Base-by-base conservation (phyloP, 2,888 invertebrate species). In the Cheilosia vernalis region DNA sequence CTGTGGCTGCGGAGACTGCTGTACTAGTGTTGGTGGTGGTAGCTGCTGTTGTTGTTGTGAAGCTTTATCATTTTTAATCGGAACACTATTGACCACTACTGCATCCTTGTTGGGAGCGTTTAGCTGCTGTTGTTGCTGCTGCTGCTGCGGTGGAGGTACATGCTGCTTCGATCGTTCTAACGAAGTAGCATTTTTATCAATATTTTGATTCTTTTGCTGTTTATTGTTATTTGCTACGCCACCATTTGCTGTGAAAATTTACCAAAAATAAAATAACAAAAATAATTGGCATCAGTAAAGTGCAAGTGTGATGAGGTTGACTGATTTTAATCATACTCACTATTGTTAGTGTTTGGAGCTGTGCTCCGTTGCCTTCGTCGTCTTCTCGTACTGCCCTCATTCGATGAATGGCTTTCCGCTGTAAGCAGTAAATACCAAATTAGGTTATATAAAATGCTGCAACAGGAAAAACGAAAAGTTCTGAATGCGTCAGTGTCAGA, bases 391-490 rank as follows among this genome's bases (percentile, higher is more conserved):
- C 90, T 92, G 79, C 90, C 92, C 88, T 92, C 92, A 87, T 90
- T 92, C 44, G 92, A 92, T 66, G 92, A 92, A 89, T 91, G 91
- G 87, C 92, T 92, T 89, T 92, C 92, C 87, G 92, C 92, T 92
- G 80, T 4, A 37, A 58, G 30, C n/a, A 58, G 33, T 17, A 13
- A 21, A 67, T 30, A 30, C 15, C 13, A 24, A 13, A n/a, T 51
- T 27, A 13, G 15, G 15, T 27, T 24, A 9, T 47, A 17, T 7
- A 17, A 7, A 17, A 6, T 47, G 33, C 10, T 33, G 10, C 33
- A 33, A 10, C 9, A 33, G 33, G 10, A 10, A 2, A 0, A 10
- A 10, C 33, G 1, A 37, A 13, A 9, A 30, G 30, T 30, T 30
- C 9, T 30, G 9, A 9, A 30, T 30, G 27, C 27, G 7, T 27